Percentiles rank a stretch among this genome's conserved stretches.
Conservation (phyloP, 2,888 invertebrate genomes). For the Noctuana brunneofusca region DNA sequence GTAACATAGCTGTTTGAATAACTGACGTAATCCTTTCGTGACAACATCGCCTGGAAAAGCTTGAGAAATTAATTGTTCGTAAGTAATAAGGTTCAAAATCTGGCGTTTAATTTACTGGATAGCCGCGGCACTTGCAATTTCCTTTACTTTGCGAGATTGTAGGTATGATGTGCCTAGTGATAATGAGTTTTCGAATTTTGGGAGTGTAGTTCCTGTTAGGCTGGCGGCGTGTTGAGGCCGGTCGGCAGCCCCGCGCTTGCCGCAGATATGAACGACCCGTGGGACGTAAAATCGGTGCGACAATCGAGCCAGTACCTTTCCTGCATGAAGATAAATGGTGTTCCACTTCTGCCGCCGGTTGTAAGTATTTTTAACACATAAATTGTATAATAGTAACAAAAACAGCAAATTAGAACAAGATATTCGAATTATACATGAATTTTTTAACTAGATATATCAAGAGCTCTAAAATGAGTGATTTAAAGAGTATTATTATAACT, state of each 20-base stretch:
- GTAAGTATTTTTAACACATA: slow-evolving; percentile 72
- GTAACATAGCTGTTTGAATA: slow-evolving; percentile 47
- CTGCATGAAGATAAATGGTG: slow-evolving; percentile 88
- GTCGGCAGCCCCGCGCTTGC: slow-evolving; percentile 28
- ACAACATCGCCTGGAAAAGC: slow-evolving; percentile 56
- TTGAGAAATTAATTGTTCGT: slow-evolving; percentile 52
- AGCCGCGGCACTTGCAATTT: slow-evolving; percentile 36
- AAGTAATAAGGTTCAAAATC: slow-evolving; percentile 45
- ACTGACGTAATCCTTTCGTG: slow-evolving; percentile 76
- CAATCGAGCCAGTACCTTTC: slow-evolving; percentile 82
- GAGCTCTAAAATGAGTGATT: no score
- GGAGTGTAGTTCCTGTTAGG: neutral
- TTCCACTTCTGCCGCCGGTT: slow-evolving; percentile 89
- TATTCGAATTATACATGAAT: no score
- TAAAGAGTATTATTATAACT: no score
- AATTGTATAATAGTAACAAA: neutral
- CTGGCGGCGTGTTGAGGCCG: neutral
- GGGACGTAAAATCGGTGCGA: slow-evolving; percentile 75
- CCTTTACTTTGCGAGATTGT: no score
- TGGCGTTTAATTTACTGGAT: slow-evolving; percentile 5
- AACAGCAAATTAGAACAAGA: neutral
- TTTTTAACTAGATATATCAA: no score
- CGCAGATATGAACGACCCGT: slow-evolving; percentile 72
- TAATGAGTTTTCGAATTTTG: slow-evolving; percentile 22
- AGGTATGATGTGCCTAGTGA: neutral